Evolutionary conservation across 2,113 vertebrate genomes (phyloP), one percentile per base, ranked within the genome.

Genomic region (Aptenodytes forsteri): DNA sequence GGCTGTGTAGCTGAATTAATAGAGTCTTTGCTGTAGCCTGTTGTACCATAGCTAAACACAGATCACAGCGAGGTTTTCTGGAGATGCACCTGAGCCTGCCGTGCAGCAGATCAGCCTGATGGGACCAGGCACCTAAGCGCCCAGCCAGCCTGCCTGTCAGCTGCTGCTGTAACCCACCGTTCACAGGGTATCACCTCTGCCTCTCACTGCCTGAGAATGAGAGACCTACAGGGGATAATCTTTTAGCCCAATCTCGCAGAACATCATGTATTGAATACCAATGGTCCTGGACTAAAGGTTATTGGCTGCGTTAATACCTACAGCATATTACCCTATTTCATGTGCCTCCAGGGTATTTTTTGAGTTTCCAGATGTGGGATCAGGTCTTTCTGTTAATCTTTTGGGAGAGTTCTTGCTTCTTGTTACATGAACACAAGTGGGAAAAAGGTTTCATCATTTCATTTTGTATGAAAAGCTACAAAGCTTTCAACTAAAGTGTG

Each of bases 251-350:
- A 0, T 11, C 49, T 36, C 3, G 3, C 58, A 34, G 49, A 32
- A 30, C 29, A 3, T 50, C 50, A 2, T 1, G 1, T 27, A 2
- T 3, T 11, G 20, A 40, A 11, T 15, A 21, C 27, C 50, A 2
- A 0, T 0, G 25, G 75, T 25, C 4, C 2, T 17, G 34, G 52
- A 4, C 29, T 49, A 7, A 47, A 58, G 16, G 14, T 47, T 69
- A 13, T 26, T 29, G 54, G 9, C 61, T 55, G 29, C 0, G 0
- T 38, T 62, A 26, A 10, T 52, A 6, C 49, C 64, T 50, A 1
- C 17, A 40, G 34, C 16, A 2, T 7, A 2, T 11, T 13, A 11
- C 27, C 14, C 44, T 8, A 6, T 18, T 56, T 50, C n/a, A 2
- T 36, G 18, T 34, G 14, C 29, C 65, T 42, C 47, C 18, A 25